These are phyloP conservation scores for Leptopterna dolabrata DNA, from an alignment of 2,888 invertebrate species.

Conservation along the genomic window DNA sequence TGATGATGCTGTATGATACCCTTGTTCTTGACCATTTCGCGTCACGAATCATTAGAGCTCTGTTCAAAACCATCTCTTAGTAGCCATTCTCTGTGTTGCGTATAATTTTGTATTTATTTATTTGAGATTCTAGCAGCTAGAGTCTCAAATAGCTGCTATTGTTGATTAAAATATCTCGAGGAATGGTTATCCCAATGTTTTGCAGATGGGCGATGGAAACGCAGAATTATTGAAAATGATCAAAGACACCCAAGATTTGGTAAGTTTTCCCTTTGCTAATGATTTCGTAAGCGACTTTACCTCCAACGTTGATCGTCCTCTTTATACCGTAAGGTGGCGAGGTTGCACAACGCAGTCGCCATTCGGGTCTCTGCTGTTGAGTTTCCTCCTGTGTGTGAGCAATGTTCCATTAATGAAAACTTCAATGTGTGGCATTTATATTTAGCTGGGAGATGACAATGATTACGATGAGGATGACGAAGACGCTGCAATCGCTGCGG, in stretches of 20 bases:
- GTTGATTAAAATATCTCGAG: no score
- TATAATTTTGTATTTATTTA: not conserved
- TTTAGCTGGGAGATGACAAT: conserved; percentile 63
- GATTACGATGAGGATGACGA: conserved; percentile 61
- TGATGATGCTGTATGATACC: no score
- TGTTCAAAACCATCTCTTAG: no score
- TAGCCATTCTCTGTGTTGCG: not conserved
- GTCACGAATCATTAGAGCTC: no score
- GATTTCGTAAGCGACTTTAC: no score
- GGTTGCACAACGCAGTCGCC: no score
- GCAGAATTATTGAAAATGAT: conserved; percentile 40
- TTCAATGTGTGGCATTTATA: not conserved
- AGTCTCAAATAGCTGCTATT: no score
- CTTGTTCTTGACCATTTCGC: no score
- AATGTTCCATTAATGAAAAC: not conserved
- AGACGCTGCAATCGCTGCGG: conserved; percentile 66
- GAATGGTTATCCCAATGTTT: not conserved
- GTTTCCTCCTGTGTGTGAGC: not conserved
- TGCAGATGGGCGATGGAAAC: not conserved
- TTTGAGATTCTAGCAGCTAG: not conserved
- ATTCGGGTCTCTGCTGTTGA: no score
- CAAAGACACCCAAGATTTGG: conserved; percentile 39
- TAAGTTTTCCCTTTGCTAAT: not conserved
- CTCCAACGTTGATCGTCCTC: no score
- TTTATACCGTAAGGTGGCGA: no score